A percentile compares a stretch with the other conserved stretches of the same genome.
Evolutionary conservation across 2,797 vertebrate genomes (phyloP).

Genomic region (Falco cherrug): DNA sequence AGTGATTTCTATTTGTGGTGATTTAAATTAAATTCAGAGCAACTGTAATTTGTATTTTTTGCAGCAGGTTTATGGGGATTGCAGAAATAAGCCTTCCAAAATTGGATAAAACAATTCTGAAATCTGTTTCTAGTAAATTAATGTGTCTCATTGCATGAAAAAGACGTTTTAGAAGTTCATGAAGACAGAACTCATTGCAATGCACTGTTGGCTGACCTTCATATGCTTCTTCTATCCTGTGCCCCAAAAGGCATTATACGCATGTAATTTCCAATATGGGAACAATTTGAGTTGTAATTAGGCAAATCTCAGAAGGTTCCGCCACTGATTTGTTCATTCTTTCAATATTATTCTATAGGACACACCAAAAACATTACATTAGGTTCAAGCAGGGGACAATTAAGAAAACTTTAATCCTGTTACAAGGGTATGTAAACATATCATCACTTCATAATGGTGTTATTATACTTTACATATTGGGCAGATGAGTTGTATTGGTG

Average conservation of each 20-base stretch:
- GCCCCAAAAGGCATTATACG: slow-evolving; percentile 85
- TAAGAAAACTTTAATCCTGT: slow-evolving; percentile 71
- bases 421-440: slow-evolving; percentile 73
- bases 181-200: slow-evolving; percentile 72
- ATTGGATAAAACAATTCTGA: slow-evolving; percentile 78
- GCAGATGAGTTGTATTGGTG: slow-evolving; percentile 47
- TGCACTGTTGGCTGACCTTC: slow-evolving; percentile 81
- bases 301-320: slow-evolving; percentile 86
- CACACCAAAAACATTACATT: slow-evolving; percentile 79
- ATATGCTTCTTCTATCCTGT: slow-evolving; percentile 79
- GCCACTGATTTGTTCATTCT: slow-evolving; percentile 85
- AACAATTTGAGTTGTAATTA: slow-evolving; percentile 90
- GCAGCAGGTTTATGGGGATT: slow-evolving; percentile 67
- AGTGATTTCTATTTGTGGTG: slow-evolving; percentile 10
- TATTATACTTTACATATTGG: slow-evolving; percentile 50
- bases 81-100: slow-evolving; percentile 77
- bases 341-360: slow-evolving; percentile 82
- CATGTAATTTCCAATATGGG: slow-evolving; percentile 90
- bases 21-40: slow-evolving; percentile 30
- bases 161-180: slow-evolving; percentile 73
- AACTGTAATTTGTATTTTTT: slow-evolving; percentile 66
- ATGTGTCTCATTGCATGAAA: slow-evolving; percentile 77
- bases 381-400: slow-evolving; percentile 81
- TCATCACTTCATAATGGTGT: slow-evolving; percentile 62
- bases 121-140: slow-evolving; percentile 82